A percentile compares a stretch with the other conserved stretches of the same genome.
phyloP scores from a whole-genome alignment of 2,888 invertebrate genomes.

The Punctoribates punctum region DNA sequence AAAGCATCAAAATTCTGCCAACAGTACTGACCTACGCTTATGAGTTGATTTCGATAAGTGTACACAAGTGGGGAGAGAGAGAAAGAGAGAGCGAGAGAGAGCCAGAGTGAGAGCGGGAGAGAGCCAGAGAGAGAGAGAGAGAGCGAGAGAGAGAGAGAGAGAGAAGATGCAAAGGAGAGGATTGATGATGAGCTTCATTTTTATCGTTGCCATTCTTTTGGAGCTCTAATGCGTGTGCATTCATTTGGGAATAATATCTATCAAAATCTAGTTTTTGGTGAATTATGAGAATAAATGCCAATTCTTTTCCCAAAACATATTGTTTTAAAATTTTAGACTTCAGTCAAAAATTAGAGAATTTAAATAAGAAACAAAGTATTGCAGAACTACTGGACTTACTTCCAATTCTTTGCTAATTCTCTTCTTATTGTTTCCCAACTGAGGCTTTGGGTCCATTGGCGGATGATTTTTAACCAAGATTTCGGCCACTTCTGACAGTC shows the following conservation, averaged over 20 bases:
- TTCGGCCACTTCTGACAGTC: constrained; percentile 77
- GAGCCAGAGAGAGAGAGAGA: neutral
- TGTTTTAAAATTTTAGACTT: neutral
- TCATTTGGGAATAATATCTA: constrained; percentile 15
- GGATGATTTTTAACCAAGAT: constrained; percentile 76
- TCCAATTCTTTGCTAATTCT: constrained; percentile 83
- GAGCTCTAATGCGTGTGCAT: constrained; percentile 1
- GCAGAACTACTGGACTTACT: constrained; percentile 54
- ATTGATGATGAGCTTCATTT: neutral
- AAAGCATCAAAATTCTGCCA: too few relatives aligned
- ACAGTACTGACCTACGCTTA: too few relatives aligned
- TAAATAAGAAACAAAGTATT: neutral
- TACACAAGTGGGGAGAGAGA: neutral
- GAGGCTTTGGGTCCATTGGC: constrained; percentile 74
- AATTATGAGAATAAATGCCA: constrained; percentile 11
- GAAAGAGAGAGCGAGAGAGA: constrained; percentile 15
- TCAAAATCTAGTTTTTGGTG: constrained; percentile 16
- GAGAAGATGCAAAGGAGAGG: neutral
- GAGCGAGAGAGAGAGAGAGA: neutral
- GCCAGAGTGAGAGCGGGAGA: constrained; percentile 9
- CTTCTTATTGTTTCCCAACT: constrained; percentile 71
- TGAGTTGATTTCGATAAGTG: too few relatives aligned
- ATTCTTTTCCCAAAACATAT: neutral
- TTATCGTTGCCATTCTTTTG: neutral
- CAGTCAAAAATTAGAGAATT: constrained; percentile 17